These are phyloP conservation scores for Oxyruncus cristatus DNA, from an alignment of 2,113 vertebrate genomes.

Conservation along the genomic window DNA sequence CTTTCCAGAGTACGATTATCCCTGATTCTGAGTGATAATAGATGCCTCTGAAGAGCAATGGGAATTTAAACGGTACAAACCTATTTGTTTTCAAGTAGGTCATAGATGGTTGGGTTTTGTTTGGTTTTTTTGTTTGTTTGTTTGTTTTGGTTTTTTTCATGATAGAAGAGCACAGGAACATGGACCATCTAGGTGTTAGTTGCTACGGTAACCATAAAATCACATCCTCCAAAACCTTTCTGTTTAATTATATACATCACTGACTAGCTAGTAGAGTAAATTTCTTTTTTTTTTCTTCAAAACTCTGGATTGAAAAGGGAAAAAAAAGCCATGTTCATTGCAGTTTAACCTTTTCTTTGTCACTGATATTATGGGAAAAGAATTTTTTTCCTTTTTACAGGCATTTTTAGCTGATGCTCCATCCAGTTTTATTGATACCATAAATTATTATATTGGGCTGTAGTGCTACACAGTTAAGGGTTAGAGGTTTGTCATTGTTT, in stretches of 20 bases:
- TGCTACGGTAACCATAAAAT: slow-evolving; percentile 39
- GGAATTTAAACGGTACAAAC: neutral
- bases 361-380: neutral
- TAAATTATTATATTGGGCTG: slow-evolving; percentile 24
- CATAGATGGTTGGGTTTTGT: no score
- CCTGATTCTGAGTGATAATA: neutral
- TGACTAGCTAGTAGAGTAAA: neutral
- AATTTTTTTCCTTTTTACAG: neutral
- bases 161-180: neutral
- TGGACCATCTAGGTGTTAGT: slow-evolving; percentile 14
- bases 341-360: neutral
- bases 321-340: neutral
- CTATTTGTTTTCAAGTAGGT: slow-evolving; percentile 17
- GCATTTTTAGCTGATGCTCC: neutral
- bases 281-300: slow-evolving; percentile 1
- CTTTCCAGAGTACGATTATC: neutral
- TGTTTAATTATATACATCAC: slow-evolving; percentile 46
- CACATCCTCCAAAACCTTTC: slow-evolving; percentile 26
- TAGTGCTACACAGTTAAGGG: neutral
- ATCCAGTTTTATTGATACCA: slow-evolving; percentile 1
- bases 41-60: neutral
- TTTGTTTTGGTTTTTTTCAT: neutral
- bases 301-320: neutral
- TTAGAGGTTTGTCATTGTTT: slow-evolving; percentile 55
- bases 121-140: neutral